A percentile compares a stretch with the other conserved stretches of the same genome.
Conservation (phyloP, 2,888 invertebrate species). For the Aethes cnicana region DNA sequence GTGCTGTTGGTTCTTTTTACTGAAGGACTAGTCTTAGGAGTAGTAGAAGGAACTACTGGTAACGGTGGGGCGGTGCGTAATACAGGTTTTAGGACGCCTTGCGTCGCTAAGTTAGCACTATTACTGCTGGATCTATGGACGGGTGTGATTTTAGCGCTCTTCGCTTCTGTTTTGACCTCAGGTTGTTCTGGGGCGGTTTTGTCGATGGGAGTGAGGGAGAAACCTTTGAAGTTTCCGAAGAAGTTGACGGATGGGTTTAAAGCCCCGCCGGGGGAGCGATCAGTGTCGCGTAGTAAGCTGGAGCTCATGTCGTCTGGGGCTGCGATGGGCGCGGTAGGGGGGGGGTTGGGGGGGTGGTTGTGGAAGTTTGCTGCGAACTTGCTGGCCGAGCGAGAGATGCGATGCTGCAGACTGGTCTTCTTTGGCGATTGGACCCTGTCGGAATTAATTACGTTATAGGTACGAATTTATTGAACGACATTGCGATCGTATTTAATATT, state of each 20-base stretch:
- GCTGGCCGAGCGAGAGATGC: constrained; percentile 71
- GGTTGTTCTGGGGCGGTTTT: constrained; percentile 54
- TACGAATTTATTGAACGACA: too few relatives aligned
- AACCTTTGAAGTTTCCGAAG: constrained; percentile 94
- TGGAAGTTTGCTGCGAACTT: constrained; percentile 76
- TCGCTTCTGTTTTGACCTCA: constrained; percentile 37
- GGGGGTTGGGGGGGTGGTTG: constrained; percentile 58
- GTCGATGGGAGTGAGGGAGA: constrained; percentile 87
- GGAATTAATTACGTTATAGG: constrained; percentile 29
- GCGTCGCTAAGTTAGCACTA: constrained; percentile 59
- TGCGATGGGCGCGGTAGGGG: constrained; percentile 75
- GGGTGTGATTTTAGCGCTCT: constrained; percentile 82
- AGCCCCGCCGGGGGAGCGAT: constrained; percentile 69
- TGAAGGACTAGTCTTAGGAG: constrained; percentile 64
- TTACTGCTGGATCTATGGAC: constrained; percentile 72
- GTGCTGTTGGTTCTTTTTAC: constrained; percentile 69
- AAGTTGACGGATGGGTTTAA: constrained; percentile 83
- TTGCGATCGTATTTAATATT: too few relatives aligned
- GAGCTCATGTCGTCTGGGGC: constrained; percentile 88
- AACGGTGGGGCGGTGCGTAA: constrained; percentile 84
- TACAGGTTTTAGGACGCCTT: constrained; percentile 70
- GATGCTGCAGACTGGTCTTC: constrained; percentile 70
- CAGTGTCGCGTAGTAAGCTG: constrained; percentile 83
- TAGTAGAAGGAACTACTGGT: constrained; percentile 78
- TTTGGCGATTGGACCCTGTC: constrained; percentile 72